Evolutionary conservation across 2,113 vertebrate species (phyloP).

Genomic region (Passerina amoena): DNA sequence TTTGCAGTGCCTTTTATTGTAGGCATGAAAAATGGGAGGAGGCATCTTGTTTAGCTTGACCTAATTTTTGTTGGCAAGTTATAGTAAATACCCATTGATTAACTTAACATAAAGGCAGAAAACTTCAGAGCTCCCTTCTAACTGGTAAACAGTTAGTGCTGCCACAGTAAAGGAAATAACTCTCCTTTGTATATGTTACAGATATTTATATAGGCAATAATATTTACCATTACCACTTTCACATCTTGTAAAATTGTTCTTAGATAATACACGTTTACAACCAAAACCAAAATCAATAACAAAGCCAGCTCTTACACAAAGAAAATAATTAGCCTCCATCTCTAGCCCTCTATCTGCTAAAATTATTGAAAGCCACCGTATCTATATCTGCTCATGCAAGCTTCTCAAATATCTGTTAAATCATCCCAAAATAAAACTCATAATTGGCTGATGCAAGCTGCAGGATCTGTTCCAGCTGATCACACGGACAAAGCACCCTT

Average conservation of each 20-base stretch:
- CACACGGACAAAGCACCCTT: neutral
- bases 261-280: neutral
- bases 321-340: neutral
- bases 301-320: neutral
- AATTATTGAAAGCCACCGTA: neutral
- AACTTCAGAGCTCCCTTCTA: neutral
- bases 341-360: neutral
- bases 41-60: neutral
- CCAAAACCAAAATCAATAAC: neutral
- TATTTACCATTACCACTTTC: neutral
- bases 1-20: neutral
- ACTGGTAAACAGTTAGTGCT: neutral
- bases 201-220: constrained; percentile 1
- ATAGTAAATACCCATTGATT: neutral
- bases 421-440: neutral
- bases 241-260: neutral
- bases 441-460: neutral
- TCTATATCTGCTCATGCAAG: neutral
- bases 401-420: neutral
- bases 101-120: neutral
- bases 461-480: constrained; percentile 18
- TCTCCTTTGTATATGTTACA: neutral
- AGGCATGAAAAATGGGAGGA: neutral
- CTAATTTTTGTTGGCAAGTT: neutral
- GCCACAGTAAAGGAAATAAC: neutral